phyloP scores from a whole-genome alignment of 1,140 invertebrate genomes.

The Drosophila rufa region DNA sequence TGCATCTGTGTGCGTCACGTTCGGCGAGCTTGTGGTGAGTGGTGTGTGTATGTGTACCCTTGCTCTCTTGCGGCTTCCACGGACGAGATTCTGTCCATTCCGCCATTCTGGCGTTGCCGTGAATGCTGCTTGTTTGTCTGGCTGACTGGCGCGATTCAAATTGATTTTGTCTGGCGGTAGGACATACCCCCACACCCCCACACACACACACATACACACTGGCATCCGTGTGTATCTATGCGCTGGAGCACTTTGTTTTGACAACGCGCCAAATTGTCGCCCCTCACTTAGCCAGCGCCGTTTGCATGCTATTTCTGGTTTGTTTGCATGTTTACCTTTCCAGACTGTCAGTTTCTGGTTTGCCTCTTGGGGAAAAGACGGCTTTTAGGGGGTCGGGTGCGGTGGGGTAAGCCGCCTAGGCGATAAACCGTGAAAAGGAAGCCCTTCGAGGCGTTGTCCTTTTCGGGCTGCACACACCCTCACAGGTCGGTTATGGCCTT shows the following conservation, averaged over 20 bases:
- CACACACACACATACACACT: not conserved
- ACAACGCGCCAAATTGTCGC: conserved; percentile 69
- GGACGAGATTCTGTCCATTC: conserved; percentile 15
- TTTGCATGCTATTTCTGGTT: conserved; percentile 60
- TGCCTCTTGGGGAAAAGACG: not conserved
- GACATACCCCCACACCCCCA: not conserved
- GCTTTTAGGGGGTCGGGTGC: conserved; percentile 4
- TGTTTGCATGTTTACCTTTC: conserved; percentile 60
- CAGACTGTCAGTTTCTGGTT: conserved; percentile 10
- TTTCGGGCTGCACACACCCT: conserved; percentile 15
- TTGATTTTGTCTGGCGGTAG: conserved; percentile 67
- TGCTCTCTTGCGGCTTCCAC: conserved; percentile 41
- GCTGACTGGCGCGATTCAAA: conserved; percentile 51
- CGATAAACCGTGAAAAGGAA: conserved; percentile 18
- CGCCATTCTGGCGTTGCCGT: conserved; percentile 20
- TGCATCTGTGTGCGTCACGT: conserved; percentile 38
- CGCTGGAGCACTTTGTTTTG: conserved; percentile 68
- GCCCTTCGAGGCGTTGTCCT: conserved; percentile 24
- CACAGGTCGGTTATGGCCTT: conserved; percentile 2
- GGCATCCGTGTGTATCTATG: conserved; percentile 27
- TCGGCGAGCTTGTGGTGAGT: not conserved
- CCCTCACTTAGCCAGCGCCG: conserved; percentile 46
- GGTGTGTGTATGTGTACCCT: conserved; percentile 16
- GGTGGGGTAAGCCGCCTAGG: conserved; percentile 12
- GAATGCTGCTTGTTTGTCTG: conserved; percentile 55